Base-by-base conservation (phyloP, 1,140 invertebrate genomes). In the Platyura marginata region DNA sequence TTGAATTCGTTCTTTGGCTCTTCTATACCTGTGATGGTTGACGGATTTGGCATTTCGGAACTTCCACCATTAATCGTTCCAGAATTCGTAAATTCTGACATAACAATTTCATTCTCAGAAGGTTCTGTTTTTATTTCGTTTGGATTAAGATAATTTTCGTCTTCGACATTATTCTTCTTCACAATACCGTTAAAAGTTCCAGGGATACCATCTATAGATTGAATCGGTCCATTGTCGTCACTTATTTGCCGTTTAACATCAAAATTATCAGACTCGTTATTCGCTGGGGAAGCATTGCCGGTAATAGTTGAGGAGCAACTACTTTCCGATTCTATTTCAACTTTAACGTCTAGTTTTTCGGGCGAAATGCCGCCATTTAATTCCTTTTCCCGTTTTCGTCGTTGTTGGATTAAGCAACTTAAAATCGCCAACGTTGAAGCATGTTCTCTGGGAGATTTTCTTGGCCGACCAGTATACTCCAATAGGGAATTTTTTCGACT, bases 361-460 rank as follows among this genome's bases (percentile, higher is more conserved):
- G 38, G 38, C n/a, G 38, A 40, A n/a, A 40, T 40, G 21, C 38
- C 38, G 21, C 38, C 38, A 16, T 40, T 40, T 46, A 47, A 46
- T 46, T 40, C 55, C 42, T 40, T 40, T 4, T 21, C 21, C 15
- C 21, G 20, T 44, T 63, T 56, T 51, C 68, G 69, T 19, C 68
- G 57, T 41, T 72, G 63, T 9, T 73, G 65, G 10, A 74, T 60
- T 21, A 79, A 55, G 40, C 73, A 74, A 42, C 77, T 79, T 45
- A 88, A 72, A 43, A 87, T 81, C 0, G 83, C 84, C 25, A 86
- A 56, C 0, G 84, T 88, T 0, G 81, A 85, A 0, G 83, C 82
- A 52, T 88, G 84, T 55, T 85, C 84, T 21, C 84, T 62, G 0
- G 84, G 84, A 3, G 81, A 85, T 51, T 87, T 86, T n/a, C 83